These are phyloP conservation scores for Anolis carolinensis DNA, from an alignment of 2,113 vertebrate species.

Conservation along the genomic window DNA sequence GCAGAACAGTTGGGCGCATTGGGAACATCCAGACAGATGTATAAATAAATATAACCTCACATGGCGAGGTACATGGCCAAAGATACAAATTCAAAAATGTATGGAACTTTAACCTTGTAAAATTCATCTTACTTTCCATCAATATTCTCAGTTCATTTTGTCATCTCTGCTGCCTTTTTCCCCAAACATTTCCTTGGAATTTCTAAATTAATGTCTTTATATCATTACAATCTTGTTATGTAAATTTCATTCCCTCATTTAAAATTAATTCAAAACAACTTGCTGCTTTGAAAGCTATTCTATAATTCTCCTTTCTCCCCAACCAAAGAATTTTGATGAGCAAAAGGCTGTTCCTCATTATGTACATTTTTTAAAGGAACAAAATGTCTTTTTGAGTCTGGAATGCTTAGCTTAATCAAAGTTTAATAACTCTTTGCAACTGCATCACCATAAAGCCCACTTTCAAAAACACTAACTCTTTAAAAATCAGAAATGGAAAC, in stretches of 20 bases:
- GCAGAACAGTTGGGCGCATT: neutral
- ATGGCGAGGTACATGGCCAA: neutral
- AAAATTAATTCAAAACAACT: neutral
- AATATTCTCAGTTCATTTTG: slow-evolving; percentile 18
- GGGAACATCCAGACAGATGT: neutral
- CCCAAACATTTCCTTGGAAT: slow-evolving; percentile 28
- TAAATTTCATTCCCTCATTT: neutral
- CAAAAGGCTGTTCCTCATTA: neutral
- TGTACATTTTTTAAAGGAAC: neutral
- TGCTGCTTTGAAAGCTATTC: slow-evolving; percentile 4
- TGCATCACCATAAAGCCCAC: neutral
- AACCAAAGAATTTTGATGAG: neutral
- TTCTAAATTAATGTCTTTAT: slow-evolving; percentile 42
- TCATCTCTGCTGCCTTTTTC: slow-evolving; percentile 12
- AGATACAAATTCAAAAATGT: neutral
- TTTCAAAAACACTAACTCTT: neutral
- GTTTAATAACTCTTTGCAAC: neutral
- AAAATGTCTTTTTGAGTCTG: rapidly evolving
- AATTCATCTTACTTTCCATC: neutral
- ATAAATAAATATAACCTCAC: neutral
- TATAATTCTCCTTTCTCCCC: neutral
- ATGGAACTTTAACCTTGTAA: neutral
- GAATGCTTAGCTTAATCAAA: slow-evolving; percentile 3
- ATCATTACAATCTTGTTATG: slow-evolving; percentile 48
- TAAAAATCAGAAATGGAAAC: neutral